Evolutionary conservation across 1,140 invertebrate genomes (phyloP), one percentile per base, ranked within the genome.

Genomic region (Eciton burchellii): DNA sequence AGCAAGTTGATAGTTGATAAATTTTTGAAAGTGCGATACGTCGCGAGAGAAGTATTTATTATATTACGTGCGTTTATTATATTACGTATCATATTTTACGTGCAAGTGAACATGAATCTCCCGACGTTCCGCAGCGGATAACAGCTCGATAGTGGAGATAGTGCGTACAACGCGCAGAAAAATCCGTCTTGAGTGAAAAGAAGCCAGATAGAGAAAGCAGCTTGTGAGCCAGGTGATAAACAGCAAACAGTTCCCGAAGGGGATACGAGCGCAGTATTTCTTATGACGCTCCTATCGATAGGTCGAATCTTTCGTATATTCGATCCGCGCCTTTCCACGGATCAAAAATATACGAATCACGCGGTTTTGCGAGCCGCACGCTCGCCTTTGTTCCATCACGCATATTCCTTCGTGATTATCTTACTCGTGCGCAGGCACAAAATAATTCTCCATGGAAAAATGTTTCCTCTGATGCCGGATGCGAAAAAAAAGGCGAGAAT

Each of bases 281-380:
- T 70, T 43, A 19, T 41, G 43, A 66, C 12, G 24, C 3, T 79
- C 56, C n/a, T 29, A 29, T 43, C 26, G 47, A 66, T 43, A 29
- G 9, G 19, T 41, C 26, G 3, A 52, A 66, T 77, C 3, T 56
- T 65, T 76, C 11, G 29, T 26, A 52, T 21, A 19, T 76, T 76
- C 19, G 19, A 41, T 63, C 0, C 19, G 19, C 1, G 3, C 11
- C 3, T 14, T 52, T 35, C 24, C 16, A 3, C 14, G 14, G 14
- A 41, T 41, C 35, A 43, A 65, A 26, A 24, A 29, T 8, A 35
- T 54, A 21, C 14, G 12, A 43, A 65, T 63, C 0, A 14, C 6
- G 56, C n/a, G 35, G 57, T 4, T 0, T 47, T 49, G 29, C 16
- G 11, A 1, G 52, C 47, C 3, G 43, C 9, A 3, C 1, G 16